These are phyloP conservation scores for Halocynthia roretzi DNA, from an alignment of 23 tunicate genomes.

Conservation along the genomic window DNA sequence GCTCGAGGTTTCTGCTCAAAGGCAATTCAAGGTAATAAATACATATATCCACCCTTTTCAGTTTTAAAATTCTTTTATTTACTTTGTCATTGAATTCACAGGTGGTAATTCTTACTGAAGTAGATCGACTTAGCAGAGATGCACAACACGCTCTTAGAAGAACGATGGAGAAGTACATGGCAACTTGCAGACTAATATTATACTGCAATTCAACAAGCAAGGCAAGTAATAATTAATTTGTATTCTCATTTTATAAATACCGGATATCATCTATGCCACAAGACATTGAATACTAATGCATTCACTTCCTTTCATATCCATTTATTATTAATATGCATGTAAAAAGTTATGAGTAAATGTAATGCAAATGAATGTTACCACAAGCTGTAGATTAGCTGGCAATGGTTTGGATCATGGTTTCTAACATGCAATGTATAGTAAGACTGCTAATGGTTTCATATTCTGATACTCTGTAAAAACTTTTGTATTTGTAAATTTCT, in stretches of 20 bases:
- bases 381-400: too few species aligned
- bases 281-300: too few species aligned
- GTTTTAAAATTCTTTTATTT: background rate
- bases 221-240: conserved; percentile 4
- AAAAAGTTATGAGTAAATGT: too few species aligned
- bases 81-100: conserved; percentile 15
- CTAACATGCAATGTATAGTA: too few species aligned
- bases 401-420: too few species aligned
- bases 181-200: conserved; percentile 82
- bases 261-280: too few species aligned
- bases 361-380: too few species aligned
- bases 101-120: conserved; percentile 93
- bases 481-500: background rate
- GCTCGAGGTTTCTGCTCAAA: conserved; percentile 63
- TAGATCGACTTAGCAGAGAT: conserved; percentile 66
- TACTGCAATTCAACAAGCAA: conserved; percentile 88
- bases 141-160: conserved; percentile 94
- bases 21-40: conserved; percentile 70
- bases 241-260: too few species aligned
- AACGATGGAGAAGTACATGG: conserved; percentile 97
- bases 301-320: too few species aligned
- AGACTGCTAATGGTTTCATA: too few species aligned
- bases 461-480: too few species aligned
- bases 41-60: background rate
- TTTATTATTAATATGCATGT: too few species aligned